Conservation (phyloP, 2,888 invertebrate genomes). For the Leucania comma region DNA sequence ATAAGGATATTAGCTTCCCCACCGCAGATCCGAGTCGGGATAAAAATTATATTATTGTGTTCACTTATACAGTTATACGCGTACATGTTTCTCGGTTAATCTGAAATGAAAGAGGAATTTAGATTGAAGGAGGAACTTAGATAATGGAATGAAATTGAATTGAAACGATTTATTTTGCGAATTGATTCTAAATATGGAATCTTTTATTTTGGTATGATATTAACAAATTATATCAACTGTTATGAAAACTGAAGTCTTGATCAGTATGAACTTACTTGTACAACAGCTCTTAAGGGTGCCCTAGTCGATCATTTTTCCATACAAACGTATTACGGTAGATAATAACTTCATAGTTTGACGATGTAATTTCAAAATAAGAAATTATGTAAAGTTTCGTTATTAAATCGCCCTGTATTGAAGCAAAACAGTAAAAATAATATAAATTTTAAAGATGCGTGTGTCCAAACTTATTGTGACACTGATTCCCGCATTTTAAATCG, state of each 20-base stretch:
- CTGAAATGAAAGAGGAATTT: constrained; percentile 35
- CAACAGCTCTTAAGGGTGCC: background rate
- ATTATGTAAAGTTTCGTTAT: no score
- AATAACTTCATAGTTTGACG: no score
- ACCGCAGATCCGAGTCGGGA: constrained; percentile 75
- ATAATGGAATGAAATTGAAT: constrained; percentile 35
- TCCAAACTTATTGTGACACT: no score
- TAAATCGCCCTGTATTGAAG: no score
- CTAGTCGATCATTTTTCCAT: no score
- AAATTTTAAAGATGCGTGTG: no score
- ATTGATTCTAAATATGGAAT: constrained; percentile 13
- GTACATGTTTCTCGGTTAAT: constrained; percentile 51
- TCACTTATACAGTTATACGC: constrained; percentile 60
- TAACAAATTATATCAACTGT: background rate
- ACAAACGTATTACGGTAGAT: no score
- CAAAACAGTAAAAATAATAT: no score
- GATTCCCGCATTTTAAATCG: no score
- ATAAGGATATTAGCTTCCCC: constrained; percentile 85
- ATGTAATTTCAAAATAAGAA: no score
- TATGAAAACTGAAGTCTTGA: background rate
- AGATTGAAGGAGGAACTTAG: constrained; percentile 7
- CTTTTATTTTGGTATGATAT: background rate
- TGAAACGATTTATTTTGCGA: constrained; percentile 1
- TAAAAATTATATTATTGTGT: constrained; percentile 83
- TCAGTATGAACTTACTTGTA: background rate